phyloP scores from a whole-genome alignment of 2,113 vertebrate species.

The Diphyllodes magnificus region DNA sequence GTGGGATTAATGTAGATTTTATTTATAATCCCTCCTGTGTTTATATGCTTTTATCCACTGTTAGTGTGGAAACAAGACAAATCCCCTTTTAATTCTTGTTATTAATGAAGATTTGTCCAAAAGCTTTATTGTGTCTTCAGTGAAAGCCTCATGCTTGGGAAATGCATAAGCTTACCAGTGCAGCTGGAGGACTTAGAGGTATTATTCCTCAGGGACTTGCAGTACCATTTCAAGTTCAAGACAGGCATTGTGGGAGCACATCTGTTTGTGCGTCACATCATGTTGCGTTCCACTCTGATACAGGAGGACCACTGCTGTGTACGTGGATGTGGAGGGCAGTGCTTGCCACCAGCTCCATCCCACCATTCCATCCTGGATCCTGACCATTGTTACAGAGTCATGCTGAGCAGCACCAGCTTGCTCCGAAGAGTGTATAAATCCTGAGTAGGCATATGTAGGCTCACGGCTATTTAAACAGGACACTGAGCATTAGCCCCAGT shows the following conservation, averaged over 20 bases:
- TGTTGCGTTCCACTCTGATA: fast-evolving
- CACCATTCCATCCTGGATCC: neutral
- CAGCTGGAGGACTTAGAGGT: neutral
- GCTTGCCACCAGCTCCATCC: neutral
- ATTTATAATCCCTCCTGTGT: slow-evolving; percentile 38
- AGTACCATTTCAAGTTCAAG: neutral
- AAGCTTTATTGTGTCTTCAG: slow-evolving; percentile 11
- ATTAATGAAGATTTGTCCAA: slow-evolving; percentile 45
- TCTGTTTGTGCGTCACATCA: neutral
- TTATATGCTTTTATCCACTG: slow-evolving; percentile 38
- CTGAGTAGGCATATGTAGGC: neutral
- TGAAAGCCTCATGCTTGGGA: neutral
- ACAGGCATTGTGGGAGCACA: neutral
- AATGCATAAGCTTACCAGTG: neutral
- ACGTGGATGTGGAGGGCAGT: neutral
- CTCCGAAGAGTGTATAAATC: neutral
- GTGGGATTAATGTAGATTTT: slow-evolving; percentile 41
- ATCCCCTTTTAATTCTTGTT: slow-evolving; percentile 37
- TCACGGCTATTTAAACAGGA: neutral
- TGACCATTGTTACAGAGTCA: neutral
- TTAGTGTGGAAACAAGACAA: slow-evolving; percentile 35
- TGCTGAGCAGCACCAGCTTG: neutral
- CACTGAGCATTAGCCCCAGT: neutral
- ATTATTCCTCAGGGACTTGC: neutral
- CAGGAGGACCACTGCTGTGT: neutral